A percentile compares a stretch with the other conserved stretches of the same genome.
Evolutionary conservation across 2,113 vertebrate species (phyloP).

Genomic region (Delphinapterus leucas): DNA sequence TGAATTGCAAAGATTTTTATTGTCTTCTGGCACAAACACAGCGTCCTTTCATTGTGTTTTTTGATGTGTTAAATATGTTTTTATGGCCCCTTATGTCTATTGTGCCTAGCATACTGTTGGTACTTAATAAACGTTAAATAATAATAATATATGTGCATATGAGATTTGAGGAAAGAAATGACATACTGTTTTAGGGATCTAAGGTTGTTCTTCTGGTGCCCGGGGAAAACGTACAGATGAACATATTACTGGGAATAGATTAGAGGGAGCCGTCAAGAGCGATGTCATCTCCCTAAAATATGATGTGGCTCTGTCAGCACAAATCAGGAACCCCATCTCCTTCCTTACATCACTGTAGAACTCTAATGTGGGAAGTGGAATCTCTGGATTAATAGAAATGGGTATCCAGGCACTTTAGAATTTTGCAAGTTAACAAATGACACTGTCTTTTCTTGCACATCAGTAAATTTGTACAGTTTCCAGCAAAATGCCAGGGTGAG

Average conservation of each 20-base stretch:
- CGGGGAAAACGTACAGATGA: conserved; percentile 11
- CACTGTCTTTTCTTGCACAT: conserved; percentile 42
- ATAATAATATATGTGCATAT: conserved; percentile 78
- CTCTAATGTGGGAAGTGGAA: conserved; percentile 60
- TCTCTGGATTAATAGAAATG: conserved; percentile 64
- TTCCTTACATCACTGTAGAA: conserved; percentile 27
- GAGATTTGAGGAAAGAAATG: conserved; percentile 61
- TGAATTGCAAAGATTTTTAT: conserved; percentile 70
- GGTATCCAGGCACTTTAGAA: conserved; percentile 48
- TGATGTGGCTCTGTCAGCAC: conserved; percentile 43
- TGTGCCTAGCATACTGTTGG: conserved; percentile 53
- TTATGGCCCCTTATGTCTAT: conserved; percentile 52
- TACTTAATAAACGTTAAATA: conserved; percentile 78
- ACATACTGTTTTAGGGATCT: conserved; percentile 66
- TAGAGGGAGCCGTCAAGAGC: conserved; percentile 57
- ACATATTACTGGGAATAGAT: conserved; percentile 59
- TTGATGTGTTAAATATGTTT: conserved; percentile 66
- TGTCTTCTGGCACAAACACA: conserved; percentile 65
- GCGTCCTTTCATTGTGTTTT: conserved; percentile 63
- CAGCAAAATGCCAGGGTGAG: conserved; percentile 27
- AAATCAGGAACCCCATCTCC: conserved; percentile 68
- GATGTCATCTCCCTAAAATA: conserved; percentile 65
- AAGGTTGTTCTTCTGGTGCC: conserved; percentile 60
- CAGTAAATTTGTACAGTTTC: conserved; percentile 33
- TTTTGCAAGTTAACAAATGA: conserved; percentile 69